phyloP scores from a whole-genome alignment of 2,888 invertebrate species.

The Drosophila mayaguana region DNA sequence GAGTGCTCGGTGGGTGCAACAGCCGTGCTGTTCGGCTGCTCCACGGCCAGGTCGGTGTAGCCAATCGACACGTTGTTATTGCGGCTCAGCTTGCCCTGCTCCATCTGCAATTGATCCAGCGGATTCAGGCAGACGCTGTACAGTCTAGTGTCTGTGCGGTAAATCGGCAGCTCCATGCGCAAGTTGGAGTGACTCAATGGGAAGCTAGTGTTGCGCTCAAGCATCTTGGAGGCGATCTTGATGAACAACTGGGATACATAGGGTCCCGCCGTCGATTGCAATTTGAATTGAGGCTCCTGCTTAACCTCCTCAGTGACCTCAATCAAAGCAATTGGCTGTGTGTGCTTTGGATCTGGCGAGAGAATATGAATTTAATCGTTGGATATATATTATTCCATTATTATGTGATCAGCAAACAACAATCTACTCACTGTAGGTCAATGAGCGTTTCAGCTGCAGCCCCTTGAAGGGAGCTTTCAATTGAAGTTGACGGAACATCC shows the following conservation, averaged over 20 bases:
- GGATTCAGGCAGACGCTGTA: slow-evolving; percentile 11
- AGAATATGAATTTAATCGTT: not conserved
- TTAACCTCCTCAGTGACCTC: not conserved
- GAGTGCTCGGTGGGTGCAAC: slow-evolving; percentile 21
- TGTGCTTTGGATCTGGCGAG: slow-evolving; percentile 6
- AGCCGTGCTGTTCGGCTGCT: slow-evolving; percentile 6
- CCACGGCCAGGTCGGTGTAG: slow-evolving; percentile 6
- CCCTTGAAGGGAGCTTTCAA: slow-evolving; percentile 32
- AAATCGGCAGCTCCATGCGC: slow-evolving; percentile 13
- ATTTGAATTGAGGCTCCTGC: slow-evolving; percentile 11
- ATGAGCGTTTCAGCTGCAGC: slow-evolving; percentile 31
- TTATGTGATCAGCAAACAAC: too few species aligned
- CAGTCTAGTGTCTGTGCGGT: not conserved
- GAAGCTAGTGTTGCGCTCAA: not conserved
- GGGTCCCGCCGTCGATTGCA: not conserved
- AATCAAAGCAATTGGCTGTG: slow-evolving; percentile 18
- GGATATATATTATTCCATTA: not conserved
- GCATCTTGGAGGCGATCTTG: slow-evolving; percentile 10
- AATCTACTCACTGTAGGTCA: slow-evolving; percentile 33
- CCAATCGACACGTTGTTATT: slow-evolving; percentile 9
- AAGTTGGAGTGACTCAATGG: slow-evolving; percentile 26
- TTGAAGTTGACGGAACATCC: slow-evolving; percentile 53
- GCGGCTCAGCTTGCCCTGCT: not conserved
- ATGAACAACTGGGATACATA: slow-evolving; percentile 9
- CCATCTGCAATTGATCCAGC: not conserved